Conservation (phyloP, 2,797 vertebrate genomes). For the Spinibarbus caldwelli region DNA sequence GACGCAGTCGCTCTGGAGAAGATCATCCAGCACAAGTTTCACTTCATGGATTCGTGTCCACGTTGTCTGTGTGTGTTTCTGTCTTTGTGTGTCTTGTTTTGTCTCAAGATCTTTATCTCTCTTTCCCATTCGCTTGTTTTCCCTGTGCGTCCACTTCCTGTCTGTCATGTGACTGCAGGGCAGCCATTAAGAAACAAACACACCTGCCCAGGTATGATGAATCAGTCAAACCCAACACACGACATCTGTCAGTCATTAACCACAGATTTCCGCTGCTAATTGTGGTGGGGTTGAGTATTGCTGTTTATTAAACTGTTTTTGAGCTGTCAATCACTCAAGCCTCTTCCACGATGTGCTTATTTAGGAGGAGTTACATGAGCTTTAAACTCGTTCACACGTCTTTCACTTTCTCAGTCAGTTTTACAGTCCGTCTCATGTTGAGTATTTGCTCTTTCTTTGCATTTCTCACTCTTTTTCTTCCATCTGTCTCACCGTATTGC, state of each 20-base stretch:
- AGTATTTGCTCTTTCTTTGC: constrained; percentile 34
- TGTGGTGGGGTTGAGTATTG: neutral
- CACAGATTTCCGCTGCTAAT: neutral
- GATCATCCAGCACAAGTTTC: neutral
- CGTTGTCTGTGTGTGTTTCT: neutral
- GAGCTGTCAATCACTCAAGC: neutral
- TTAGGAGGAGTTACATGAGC: neutral
- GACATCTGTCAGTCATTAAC: neutral
- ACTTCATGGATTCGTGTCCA: too few species aligned
- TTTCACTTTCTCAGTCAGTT: constrained; percentile 47
- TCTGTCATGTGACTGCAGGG: constrained; percentile 68
- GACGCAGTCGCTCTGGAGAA: neutral
- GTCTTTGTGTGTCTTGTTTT: constrained; percentile 58
- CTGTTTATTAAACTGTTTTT: neutral
- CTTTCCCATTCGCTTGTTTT: constrained; percentile 10
- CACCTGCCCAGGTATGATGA: constrained; percentile 72
- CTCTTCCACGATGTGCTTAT: neutral
- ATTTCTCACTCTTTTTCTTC: constrained; percentile 37
- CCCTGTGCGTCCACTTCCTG: constrained; percentile 41
- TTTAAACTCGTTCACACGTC: neutral
- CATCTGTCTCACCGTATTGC: neutral
- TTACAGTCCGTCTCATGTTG: constrained; percentile 35
- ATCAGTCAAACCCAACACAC: neutral
- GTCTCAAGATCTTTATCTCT: constrained; percentile 49
- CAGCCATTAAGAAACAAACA: constrained; percentile 71